These are phyloP conservation scores for Frankliniella intonsa DNA, from an alignment of 2,888 invertebrate genomes.

Conservation along the genomic window DNA sequence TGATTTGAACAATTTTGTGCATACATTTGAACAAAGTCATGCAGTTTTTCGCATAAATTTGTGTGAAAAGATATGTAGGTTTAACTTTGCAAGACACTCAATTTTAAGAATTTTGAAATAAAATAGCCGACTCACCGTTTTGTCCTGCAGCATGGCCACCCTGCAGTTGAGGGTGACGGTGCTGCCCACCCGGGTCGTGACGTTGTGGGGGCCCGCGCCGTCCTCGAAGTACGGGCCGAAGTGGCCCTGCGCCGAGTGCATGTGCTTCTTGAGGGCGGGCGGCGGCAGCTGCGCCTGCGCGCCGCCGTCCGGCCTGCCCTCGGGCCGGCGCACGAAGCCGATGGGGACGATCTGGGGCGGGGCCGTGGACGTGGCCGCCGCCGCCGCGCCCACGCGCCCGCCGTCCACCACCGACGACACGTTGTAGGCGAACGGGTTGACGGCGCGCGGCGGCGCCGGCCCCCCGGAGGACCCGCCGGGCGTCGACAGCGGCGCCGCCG, in stretches of 20 bases:
- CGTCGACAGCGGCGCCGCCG: slow-evolving; percentile 5
- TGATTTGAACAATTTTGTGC: no score
- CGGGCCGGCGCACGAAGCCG: slow-evolving; percentile 6
- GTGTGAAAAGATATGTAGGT: no score
- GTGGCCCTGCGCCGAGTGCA: slow-evolving; percentile 21
- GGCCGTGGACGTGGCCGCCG: background rate
- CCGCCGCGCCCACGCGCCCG: background rate
- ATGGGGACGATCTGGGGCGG: background rate
- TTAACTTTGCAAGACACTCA: no score
- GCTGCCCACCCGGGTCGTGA: slow-evolving; percentile 56
- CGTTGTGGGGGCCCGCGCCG: slow-evolving; percentile 52
- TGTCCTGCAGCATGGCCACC: slow-evolving; percentile 57
- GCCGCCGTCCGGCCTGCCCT: background rate
- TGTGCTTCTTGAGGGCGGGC: slow-evolving; percentile 20
- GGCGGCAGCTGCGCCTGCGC: background rate
- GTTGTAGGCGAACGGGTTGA: slow-evolving; percentile 32
- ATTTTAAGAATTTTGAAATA: no score
- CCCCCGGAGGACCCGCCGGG: background rate
- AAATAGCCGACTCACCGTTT: slow-evolving; percentile 50
- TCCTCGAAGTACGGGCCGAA: slow-evolving; percentile 57
- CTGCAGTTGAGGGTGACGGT: slow-evolving; percentile 56
- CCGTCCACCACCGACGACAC: slow-evolving; percentile 35
- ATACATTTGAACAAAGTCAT: no score
- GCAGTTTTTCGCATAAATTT: no score
- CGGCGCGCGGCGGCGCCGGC: slow-evolving; percentile 33